Base-by-base conservation (phyloP, 2,113 vertebrate species). In the Morone chrysops region DNA sequence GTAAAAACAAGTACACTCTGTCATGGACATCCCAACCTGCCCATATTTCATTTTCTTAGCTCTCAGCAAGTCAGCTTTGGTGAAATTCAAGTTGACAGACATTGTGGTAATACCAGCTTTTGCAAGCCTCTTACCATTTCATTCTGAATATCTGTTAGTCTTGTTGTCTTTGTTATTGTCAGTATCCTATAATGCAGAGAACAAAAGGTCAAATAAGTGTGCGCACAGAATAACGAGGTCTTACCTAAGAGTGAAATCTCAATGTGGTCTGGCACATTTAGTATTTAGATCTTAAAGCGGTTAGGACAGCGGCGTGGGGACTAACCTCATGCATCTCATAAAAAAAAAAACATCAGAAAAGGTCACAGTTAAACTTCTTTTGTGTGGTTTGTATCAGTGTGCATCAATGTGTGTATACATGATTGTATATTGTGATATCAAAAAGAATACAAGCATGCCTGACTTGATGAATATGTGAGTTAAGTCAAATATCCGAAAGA, bases 11-110 rank as follows among this genome's bases (percentile, higher is more conserved):
- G 16, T n/a, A 13, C 79, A 50, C 8, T 76, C 10, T 50, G n/a
- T 70, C 59, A 51, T 18, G 48, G 48, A 70, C n/a, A 17, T 65
- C 11, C 43, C 70, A 2, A 69, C 67, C n/a, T 78, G 14, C 54
- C 60, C 62, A 56, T 17, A 40, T 25, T 75, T 71, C 56, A 72
- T 16, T 65, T 38, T 50, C 9, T 53, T 12, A 13, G 31, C 25
- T 25, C 25, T 25, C 69, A 31, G 17, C 63, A 56, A 50, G 50
- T 66, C 66, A 31, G n/a, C 68, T 53, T n/a, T 41, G 47, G 69
- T 51, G 18, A 83, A 81, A 84, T 65, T 81, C 70, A 77, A 72
- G 22, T 61, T 62, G 40, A 54, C 57, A 74, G 50, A 78, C 66
- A 50, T 61, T 53, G 59, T 43, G 18, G 20, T 74, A 41, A 81